Evolutionary conservation across 2,888 invertebrate species (phyloP).

Genomic region (Ceramica pisi): DNA sequence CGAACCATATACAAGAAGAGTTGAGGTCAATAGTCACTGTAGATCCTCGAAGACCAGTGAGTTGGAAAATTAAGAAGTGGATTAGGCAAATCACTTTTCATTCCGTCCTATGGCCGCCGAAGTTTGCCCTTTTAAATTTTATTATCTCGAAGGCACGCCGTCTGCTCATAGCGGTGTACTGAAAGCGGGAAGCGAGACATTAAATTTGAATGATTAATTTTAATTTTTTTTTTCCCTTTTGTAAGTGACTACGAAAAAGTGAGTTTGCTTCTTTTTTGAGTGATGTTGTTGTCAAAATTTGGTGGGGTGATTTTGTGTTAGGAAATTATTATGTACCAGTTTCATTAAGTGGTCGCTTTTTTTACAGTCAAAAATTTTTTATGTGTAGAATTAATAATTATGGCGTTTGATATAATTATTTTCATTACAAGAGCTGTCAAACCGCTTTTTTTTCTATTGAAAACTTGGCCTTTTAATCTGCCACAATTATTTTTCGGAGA

Average conservation of each 20-base stretch:
- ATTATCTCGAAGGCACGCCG: slow-evolving; percentile 82
- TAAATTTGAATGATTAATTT: slow-evolving; percentile 64
- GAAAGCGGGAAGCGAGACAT: slow-evolving; percentile 64
- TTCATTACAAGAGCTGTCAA: no score
- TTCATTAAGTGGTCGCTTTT: no score
- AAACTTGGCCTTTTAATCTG: no score
- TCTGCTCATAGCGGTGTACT: slow-evolving; percentile 64
- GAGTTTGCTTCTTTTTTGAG: slow-evolving; percentile 7
- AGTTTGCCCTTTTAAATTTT: slow-evolving; percentile 90
- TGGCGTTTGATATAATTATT: no score
- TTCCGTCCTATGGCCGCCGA: slow-evolving; percentile 83
- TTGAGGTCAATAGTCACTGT: slow-evolving; percentile 77
- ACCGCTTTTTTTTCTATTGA: no score
- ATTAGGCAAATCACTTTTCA: slow-evolving; percentile 91
- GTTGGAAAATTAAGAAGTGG: slow-evolving; percentile 89
- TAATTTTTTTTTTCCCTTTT: slow-evolving; percentile 42
- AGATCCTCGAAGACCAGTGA: slow-evolving; percentile 82
- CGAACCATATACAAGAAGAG: slow-evolving; percentile 61
- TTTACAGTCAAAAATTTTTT: no score
- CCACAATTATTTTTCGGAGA: no score
- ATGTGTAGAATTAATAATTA: no score
- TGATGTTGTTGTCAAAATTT: neutral
- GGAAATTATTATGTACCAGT: no score
- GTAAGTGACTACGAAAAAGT: slow-evolving; percentile 14
- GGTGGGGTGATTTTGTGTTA: neutral